Evolutionary conservation across 92 coral and sea anemone genomes (phyloP).

Genomic region (Palythoa grandiflora): DNA sequence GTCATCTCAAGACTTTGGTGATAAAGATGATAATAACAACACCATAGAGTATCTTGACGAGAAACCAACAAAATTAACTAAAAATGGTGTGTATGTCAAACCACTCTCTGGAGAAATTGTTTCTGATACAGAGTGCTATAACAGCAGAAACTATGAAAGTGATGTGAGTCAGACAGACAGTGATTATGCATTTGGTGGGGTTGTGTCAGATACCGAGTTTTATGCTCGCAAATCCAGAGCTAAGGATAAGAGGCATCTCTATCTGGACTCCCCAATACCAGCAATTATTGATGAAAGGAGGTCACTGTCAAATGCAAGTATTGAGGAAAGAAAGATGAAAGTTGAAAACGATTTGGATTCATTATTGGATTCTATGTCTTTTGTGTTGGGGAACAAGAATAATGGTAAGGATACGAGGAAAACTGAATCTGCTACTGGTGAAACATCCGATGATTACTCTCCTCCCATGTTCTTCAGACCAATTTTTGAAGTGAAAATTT

Average conservation of each 20-base stretch:
- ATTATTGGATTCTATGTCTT: conserved; percentile 90
- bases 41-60: conserved; percentile 11
- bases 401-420: conserved; percentile 29
- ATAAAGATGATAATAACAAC: conserved; percentile 76
- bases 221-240: conserved; percentile 69
- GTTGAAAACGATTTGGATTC: conserved; percentile 91
- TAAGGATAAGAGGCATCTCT: conserved; percentile 71
- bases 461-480: conserved; percentile 87
- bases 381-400: conserved; percentile 71
- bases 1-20: conserved; percentile 75
- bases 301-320: conserved; percentile 69
- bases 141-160: conserved; percentile 72
- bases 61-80: conserved; percentile 14
- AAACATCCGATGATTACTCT: conserved; percentile 36
- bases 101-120: conserved; percentile 71
- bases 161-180: conserved; percentile 79
- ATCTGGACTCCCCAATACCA: conserved; percentile 82
- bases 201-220: conserved; percentile 83
- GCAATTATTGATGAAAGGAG: conserved; percentile 66
- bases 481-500: conserved; percentile 95
- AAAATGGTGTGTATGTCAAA: conserved; percentile 60
- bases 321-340: conserved; percentile 84
- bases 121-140: conserved; percentile 83
- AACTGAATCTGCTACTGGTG: conserved; percentile 3
- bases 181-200: conserved; percentile 71